These are phyloP conservation scores for Frankliniella intonsa DNA, from an alignment of 2,888 invertebrate species.

Conservation along the genomic window DNA sequence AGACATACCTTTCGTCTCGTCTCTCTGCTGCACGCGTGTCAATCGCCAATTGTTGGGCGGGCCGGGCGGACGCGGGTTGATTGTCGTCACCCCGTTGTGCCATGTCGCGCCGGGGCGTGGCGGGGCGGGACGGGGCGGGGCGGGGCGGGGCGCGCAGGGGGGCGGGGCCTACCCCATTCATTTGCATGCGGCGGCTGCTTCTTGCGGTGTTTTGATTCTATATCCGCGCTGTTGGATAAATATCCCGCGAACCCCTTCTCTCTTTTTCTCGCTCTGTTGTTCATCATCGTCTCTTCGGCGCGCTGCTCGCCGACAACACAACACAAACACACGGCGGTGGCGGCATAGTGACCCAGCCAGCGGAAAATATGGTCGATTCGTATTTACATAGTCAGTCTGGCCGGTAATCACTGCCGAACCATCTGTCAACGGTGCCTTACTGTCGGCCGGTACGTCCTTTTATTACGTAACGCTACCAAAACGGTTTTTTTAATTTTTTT, in stretches of 20 bases:
- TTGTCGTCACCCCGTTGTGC: not conserved
- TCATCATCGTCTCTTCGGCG: not conserved
- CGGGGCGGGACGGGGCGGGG: not conserved
- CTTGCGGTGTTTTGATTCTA: slow-evolving; percentile 24
- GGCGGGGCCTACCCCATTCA: not conserved
- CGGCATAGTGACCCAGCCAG: slow-evolving; percentile 4
- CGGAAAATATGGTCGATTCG: not conserved
- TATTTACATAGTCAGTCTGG: not conserved
- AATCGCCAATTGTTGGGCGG: slow-evolving; percentile 9
- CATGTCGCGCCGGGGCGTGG: not conserved
- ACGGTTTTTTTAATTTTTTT: too few species aligned
- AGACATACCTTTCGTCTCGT: slow-evolving; percentile 7
- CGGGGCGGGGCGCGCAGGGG: not conserved
- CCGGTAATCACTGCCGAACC: not conserved
- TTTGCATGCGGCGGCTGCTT: not conserved
- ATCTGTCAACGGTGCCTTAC: not conserved
- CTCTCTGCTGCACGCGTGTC: not conserved
- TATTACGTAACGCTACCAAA: too few species aligned
- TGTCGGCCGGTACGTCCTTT: too few species aligned
- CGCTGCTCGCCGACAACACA: not conserved
- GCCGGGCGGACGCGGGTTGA: not conserved
- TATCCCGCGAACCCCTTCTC: slow-evolving; percentile 4
- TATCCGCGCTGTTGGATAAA: slow-evolving; percentile 25
- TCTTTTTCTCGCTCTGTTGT: too few species aligned
- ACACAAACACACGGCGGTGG: not conserved